Evolutionary conservation across 2,888 invertebrate species (phyloP), one percentile per base, ranked within the genome.

Genomic region (Cephus spinipes): DNA sequence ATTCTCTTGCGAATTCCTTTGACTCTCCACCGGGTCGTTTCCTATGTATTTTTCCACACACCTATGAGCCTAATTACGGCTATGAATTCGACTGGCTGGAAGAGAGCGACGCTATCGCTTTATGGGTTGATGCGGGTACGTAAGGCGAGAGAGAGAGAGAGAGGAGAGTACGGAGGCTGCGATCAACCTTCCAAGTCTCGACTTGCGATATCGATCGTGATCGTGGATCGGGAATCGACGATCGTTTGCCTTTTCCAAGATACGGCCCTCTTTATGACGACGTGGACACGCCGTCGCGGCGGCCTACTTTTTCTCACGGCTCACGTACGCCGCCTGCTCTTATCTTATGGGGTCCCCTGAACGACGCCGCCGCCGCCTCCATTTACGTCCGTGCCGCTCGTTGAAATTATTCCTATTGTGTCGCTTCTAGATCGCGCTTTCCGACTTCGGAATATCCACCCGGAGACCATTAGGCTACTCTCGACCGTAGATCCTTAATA

Each of bases 281-380:
- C 30, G 31, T 32, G 71, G 71, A 33, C 30, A 71, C 71, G 23
- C 33, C 71, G 30, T 55, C 55, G 55, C 55, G 9, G 79, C 85
- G 85, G 79, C 84, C 87, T 85, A 87, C 87, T 87, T 87, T 87
- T 87, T 87, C 71, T 31, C 30, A 71, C 71, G 30, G 69, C 36
- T 32, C 35, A 68, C 69, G 40, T 74, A 76, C 34, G 75, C 15
- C 35, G 75, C 35, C 76, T 30, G 68, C 75, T 69, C 77, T 85
- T 85, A 84, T 83, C 83, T 83, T 82, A 83, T 83, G 83, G 79
- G 81, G 81, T 83, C 82, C 74, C 74, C 12, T 31, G 15, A 30
- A 32, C 71, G 71, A 32, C 71, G 71, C 30, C 76, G 12, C 30
- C 75, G 12, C 33, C 73, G 12, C 76, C 30, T 30, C 30, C 32